These are phyloP conservation scores for Scaptomyza tumidula DNA, from an alignment of 2,888 invertebrate genomes.

Conservation along the genomic window DNA sequence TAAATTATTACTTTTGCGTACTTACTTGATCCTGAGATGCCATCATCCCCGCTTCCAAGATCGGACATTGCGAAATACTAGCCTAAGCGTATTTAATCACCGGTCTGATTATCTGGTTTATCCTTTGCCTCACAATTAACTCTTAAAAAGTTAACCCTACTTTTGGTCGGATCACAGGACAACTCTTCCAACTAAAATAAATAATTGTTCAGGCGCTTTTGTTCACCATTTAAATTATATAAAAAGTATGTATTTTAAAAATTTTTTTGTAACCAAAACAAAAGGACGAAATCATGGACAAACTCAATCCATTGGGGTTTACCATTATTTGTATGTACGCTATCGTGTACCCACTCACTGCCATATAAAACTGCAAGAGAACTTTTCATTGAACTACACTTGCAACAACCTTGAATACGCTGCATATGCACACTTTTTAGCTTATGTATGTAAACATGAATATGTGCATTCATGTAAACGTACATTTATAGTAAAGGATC, in stretches of 20 bases:
- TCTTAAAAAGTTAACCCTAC: conserved; percentile 18
- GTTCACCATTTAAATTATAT: no score
- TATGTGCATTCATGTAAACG: neutral
- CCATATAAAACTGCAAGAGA: conserved; percentile 7
- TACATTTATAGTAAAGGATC: conserved; percentile 8
- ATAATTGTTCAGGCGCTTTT: no score
- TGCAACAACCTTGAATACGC: conserved; percentile 57
- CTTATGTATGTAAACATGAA: neutral
- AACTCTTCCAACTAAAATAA: conserved; percentile 21
- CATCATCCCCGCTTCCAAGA: conserved; percentile 92
- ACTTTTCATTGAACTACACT: conserved; percentile 39
- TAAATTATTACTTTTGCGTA: conserved; percentile 61
- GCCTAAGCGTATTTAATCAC: neutral
- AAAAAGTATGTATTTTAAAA: no score
- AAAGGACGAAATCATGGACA: neutral
- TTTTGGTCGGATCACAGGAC: conserved; percentile 31
- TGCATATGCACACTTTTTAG: conserved; percentile 14
- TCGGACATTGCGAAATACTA: conserved; percentile 87
- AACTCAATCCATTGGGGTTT: neutral
- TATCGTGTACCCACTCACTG: conserved; percentile 2
- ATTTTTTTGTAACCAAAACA: neutral
- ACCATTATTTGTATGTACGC: neutral
- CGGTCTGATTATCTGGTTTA: conserved; percentile 2
- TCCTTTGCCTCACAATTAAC: conserved; percentile 3
- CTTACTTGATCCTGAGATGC: conserved; percentile 92